Conservation (phyloP, 1,140 invertebrate genomes). For the Anthonomus grandis region DNA sequence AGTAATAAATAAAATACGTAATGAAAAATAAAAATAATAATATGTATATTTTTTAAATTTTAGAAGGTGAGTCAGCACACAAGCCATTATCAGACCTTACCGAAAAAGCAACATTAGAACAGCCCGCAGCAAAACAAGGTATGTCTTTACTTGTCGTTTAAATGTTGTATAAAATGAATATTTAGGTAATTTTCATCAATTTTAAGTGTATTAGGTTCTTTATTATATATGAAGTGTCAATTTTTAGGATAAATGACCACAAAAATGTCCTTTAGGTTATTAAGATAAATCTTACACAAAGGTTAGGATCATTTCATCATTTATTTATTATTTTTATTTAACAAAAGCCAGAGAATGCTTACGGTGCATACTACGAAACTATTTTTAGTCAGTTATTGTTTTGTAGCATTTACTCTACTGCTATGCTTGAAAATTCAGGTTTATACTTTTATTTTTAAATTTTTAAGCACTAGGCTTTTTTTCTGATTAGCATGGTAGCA, state of each 20-base stretch:
- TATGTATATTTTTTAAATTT: no score
- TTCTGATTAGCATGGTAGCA: constrained; percentile 1
- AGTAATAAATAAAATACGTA: no score
- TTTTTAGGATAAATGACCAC: not conserved
- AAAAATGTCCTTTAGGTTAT: not conserved
- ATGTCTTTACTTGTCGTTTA: constrained; percentile 8
- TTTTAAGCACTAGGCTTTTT: constrained; percentile 1
- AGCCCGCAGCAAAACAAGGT: constrained; percentile 44
- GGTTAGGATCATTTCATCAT: constrained; percentile 31
- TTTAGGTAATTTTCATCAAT: not conserved
- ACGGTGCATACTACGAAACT: constrained; percentile 34
- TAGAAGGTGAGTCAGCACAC: constrained; percentile 47
- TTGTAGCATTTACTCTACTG: no score
- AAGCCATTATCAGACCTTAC: constrained; percentile 17
- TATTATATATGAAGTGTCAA: not conserved
- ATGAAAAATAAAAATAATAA: no score
- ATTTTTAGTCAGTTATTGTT: no score
- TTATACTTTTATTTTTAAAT: no score
- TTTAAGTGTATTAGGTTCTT: no score
- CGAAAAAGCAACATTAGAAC: constrained; percentile 21
- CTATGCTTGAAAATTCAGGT: no score
- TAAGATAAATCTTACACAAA: not conserved
- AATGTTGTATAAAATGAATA: not conserved
- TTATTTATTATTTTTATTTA: constrained; percentile 22
- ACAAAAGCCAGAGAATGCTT: constrained; percentile 41